Evolutionary conservation across 2,888 invertebrate species (phyloP).

Genomic region (Argyresthia albistria): DNA sequence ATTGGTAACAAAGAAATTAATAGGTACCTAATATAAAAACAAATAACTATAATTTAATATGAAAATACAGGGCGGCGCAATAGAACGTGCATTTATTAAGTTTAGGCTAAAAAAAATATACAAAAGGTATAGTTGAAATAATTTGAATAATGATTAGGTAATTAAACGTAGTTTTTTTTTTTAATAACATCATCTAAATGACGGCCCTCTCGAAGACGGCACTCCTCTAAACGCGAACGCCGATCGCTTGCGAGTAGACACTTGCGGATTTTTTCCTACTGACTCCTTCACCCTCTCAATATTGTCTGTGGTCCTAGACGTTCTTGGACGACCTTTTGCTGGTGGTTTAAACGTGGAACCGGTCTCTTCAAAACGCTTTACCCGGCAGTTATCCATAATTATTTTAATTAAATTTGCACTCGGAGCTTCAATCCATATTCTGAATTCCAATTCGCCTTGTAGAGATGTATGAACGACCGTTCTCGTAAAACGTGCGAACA

Average conservation of each 20-base stretch:
- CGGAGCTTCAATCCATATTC: constrained; percentile 4
- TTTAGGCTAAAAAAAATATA: neutral
- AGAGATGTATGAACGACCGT: constrained; percentile 9
- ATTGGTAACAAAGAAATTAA: too few species aligned
- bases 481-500: constrained; percentile 10
- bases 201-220: constrained; percentile 6
- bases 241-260: constrained; percentile 9
- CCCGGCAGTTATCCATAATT: neutral
- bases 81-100: constrained; percentile 1
- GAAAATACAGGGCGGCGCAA: constrained; percentile 1
- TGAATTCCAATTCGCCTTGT: constrained; percentile 9
- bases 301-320: constrained; percentile 8
- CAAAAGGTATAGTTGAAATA: constrained; percentile 2
- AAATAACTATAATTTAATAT: too few species aligned
- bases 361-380: constrained; percentile 5
- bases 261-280: constrained; percentile 6
- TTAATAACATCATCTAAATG: constrained; percentile 9
- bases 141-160: neutral
- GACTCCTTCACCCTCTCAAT: constrained; percentile 8
- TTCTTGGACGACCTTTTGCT: constrained; percentile 8
- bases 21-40: too few species aligned
- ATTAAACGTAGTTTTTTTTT: constrained; percentile 3
- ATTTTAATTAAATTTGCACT: constrained; percentile 5
- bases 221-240: constrained; percentile 7
- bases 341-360: constrained; percentile 10